Conservation (phyloP, 1,140 invertebrate species). For the Leptinotarsa undecemlineata region DNA sequence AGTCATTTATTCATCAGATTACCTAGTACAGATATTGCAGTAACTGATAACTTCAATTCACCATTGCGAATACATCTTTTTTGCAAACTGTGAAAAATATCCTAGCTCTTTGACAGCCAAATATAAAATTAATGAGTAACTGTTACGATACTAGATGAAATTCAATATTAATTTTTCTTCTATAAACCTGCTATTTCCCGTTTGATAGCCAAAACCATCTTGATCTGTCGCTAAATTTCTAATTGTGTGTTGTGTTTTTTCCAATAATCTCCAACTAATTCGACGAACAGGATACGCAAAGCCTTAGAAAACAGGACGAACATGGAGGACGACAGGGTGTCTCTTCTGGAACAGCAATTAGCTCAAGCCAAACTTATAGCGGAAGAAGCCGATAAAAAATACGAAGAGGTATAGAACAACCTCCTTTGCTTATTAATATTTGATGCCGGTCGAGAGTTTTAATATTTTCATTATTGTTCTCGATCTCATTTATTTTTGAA, state of each 20-base stretch:
- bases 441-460: not conserved
- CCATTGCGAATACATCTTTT: no score
- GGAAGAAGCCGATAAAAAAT: conserved; percentile 99
- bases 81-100: no score
- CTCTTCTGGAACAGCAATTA: conserved; percentile 91
- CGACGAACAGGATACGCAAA: conserved; percentile 87
- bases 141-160: no score
- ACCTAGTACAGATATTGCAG: no score
- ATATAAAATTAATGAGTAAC: no score
- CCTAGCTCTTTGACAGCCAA: no score
- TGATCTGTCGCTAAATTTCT: not conserved
- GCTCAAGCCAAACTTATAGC: conserved; percentile 96
- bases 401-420: conserved; percentile 84
- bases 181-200: not conserved
- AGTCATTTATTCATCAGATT: no score
- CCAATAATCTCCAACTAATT: conserved; percentile 20
- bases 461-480: conserved; percentile 2
- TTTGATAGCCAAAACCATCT: not conserved
- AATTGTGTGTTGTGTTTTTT: conserved; percentile 16
- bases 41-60: no score
- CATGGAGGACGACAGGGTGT: conserved; percentile 97
- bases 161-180: no score
- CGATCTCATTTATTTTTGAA: no score
- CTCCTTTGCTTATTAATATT: conserved; percentile 15
- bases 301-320: conserved; percentile 97